Conservation (phyloP, 2,888 invertebrate species). For the Ophion costatus region DNA sequence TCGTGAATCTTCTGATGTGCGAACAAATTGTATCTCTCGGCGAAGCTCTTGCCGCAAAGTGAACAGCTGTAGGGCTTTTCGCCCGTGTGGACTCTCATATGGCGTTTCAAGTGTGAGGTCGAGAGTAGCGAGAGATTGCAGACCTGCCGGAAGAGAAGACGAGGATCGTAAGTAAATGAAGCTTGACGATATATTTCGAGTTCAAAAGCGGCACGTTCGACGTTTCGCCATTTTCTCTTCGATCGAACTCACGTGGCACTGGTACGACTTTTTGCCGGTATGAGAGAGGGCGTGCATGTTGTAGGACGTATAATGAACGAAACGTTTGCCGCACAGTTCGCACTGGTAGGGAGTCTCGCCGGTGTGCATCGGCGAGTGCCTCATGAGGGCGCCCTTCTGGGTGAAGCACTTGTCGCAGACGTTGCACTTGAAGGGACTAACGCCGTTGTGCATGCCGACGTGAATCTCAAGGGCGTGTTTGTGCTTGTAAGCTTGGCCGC, state of each 20-base stretch:
- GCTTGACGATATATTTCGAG: too few relatives aligned
- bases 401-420: slow-evolving; percentile 87
- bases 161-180: background rate
- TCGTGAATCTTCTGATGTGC: slow-evolving; percentile 81
- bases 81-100: slow-evolving; percentile 88
- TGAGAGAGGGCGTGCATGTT: slow-evolving; percentile 89
- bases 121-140: slow-evolving; percentile 87
- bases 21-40: slow-evolving; percentile 81
- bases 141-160: slow-evolving; percentile 65
- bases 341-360: slow-evolving; percentile 87
- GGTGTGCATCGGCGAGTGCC: slow-evolving; percentile 87
- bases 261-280: slow-evolving; percentile 78
- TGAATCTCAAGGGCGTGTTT: slow-evolving; percentile 87
- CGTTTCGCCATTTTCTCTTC: background rate
- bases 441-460: slow-evolving; percentile 86
- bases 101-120: slow-evolving; percentile 88
- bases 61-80: slow-evolving; percentile 81
- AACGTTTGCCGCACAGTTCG: slow-evolving; percentile 87
- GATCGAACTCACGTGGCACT: slow-evolving; percentile 72
- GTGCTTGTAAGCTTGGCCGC: slow-evolving; percentile 87
- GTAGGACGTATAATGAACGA: slow-evolving; percentile 89
- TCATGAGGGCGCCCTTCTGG: slow-evolving; percentile 86
- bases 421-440: slow-evolving; percentile 86
- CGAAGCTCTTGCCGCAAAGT: slow-evolving; percentile 76
- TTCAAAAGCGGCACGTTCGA: background rate